These are phyloP conservation scores for Drosophila persimilis DNA, from an alignment of 1,140 invertebrate species.

Conservation along the genomic window DNA sequence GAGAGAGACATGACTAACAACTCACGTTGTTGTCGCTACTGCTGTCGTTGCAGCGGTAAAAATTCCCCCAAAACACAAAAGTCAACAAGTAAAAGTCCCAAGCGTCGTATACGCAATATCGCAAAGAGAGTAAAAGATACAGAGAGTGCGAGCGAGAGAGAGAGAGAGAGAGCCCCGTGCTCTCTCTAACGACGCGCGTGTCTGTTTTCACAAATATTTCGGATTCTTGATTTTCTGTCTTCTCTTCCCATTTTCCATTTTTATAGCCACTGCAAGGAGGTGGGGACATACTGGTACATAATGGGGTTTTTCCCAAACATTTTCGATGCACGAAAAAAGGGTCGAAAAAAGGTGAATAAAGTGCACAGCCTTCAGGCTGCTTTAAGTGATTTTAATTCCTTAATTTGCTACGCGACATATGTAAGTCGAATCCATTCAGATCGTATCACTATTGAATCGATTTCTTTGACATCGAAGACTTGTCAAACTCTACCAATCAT, in stretches of 20 bases:
- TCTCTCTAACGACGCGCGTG: neutral
- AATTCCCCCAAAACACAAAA: constrained; percentile 9
- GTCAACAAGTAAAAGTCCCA: constrained; percentile 55
- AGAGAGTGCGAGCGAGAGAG: neutral
- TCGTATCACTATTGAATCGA: too few species aligned
- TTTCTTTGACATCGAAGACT: too few species aligned
- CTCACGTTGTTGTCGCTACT: constrained; percentile 18
- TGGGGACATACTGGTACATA: too few species aligned
- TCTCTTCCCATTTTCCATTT: constrained; percentile 4
- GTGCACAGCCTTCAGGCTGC: too few species aligned
- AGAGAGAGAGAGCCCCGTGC: neutral
- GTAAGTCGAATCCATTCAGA: too few species aligned
- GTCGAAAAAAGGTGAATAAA: too few species aligned
- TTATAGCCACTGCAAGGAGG: too few species aligned
- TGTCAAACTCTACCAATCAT: too few species aligned
- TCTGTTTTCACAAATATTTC: constrained; percentile 1
- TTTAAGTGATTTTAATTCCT: too few species aligned
- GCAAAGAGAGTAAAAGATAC: neutral
- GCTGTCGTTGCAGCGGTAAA: constrained; percentile 6
- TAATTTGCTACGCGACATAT: too few species aligned
- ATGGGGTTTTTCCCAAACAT: too few species aligned
- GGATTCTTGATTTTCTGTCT: constrained; percentile 15
- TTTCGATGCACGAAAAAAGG: too few species aligned
- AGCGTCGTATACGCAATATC: constrained; percentile 52
- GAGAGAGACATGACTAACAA: constrained; percentile 58